These are phyloP conservation scores for Amblyopsis rosae DNA, from an alignment of 2,113 vertebrate genomes.

Conservation along the genomic window DNA sequence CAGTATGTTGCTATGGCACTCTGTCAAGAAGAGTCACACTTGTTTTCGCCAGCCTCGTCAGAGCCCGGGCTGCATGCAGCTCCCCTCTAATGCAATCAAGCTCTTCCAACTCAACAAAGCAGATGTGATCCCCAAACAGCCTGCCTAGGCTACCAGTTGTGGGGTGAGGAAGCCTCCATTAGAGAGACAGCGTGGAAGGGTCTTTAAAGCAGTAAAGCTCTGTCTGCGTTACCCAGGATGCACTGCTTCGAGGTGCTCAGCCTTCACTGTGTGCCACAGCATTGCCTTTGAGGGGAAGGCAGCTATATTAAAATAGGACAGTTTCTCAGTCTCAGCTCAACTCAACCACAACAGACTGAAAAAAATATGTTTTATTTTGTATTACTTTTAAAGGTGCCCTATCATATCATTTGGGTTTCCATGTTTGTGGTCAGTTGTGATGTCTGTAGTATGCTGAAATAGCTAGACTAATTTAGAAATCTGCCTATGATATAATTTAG, in stretches of 20 bases:
- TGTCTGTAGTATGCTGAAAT: too few relatives aligned
- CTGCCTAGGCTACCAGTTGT: slow-evolving; percentile 34
- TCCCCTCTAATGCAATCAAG: slow-evolving; percentile 73
- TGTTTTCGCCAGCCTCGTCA: slow-evolving; percentile 67
- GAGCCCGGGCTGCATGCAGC: slow-evolving; percentile 52
- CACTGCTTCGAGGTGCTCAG: slow-evolving; percentile 21
- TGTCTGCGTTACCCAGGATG: slow-evolving; percentile 29
- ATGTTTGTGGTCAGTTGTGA: too few relatives aligned
- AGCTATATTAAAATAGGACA: slow-evolving; percentile 14
- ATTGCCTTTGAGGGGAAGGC: slow-evolving; percentile 14
- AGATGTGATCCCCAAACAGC: slow-evolving; percentile 56
- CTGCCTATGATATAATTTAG: too few relatives aligned
- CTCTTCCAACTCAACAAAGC: slow-evolving; percentile 67
- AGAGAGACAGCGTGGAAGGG: slow-evolving; percentile 25
- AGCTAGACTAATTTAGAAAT: too few relatives aligned
- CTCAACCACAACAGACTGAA: background rate
- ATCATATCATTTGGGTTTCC: too few relatives aligned
- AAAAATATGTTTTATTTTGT: background rate
- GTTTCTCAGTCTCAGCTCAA: slow-evolving; percentile 11
- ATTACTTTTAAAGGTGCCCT: too few relatives aligned
- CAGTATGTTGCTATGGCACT: slow-evolving; percentile 52
- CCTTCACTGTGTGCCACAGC: slow-evolving; percentile 10
- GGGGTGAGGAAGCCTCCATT: slow-evolving; percentile 43
- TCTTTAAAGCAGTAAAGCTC: slow-evolving; percentile 30
- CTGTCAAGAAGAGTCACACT: slow-evolving; percentile 67